Evolutionary conservation across 2,888 invertebrate genomes (phyloP).

Genomic region (Microplitis deprimator): DNA sequence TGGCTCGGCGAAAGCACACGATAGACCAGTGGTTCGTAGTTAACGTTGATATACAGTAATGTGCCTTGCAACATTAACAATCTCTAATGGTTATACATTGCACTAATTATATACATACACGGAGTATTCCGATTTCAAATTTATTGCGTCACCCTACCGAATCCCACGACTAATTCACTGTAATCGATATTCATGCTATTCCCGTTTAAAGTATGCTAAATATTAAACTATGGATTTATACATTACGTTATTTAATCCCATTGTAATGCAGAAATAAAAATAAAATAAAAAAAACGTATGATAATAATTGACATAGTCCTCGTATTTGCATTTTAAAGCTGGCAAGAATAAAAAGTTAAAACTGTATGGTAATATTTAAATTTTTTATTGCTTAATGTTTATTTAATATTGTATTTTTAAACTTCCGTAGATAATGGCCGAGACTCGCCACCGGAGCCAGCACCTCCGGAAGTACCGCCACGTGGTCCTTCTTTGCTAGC

Average conservation of each 20-base stretch:
- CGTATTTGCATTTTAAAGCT: too few relatives aligned
- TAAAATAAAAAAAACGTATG: too few relatives aligned
- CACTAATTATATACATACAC: slow-evolving; percentile 56
- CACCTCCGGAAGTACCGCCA: slow-evolving; percentile 90
- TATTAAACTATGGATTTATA: not conserved
- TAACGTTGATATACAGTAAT: slow-evolving; percentile 67
- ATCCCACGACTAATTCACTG: slow-evolving; percentile 21
- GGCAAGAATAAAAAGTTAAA: too few relatives aligned
- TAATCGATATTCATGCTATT: slow-evolving; percentile 22
- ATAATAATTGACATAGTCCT: too few relatives aligned
- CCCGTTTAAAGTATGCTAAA: slow-evolving; percentile 8
- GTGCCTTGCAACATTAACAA: slow-evolving; percentile 63
- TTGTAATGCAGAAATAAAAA: too few relatives aligned
- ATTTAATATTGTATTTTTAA: not conserved
- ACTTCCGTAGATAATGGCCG: slow-evolving; percentile 74
- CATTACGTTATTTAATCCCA: not conserved
- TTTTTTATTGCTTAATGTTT: not conserved
- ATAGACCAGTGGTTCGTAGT: slow-evolving; percentile 57
- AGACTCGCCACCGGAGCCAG: slow-evolving; percentile 88
- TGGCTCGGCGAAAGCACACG: slow-evolving; percentile 58
- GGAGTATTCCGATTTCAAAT: slow-evolving; percentile 49
- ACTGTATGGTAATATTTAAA: not conserved
- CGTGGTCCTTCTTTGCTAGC: slow-evolving; percentile 84
- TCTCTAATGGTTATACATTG: slow-evolving; percentile 64
- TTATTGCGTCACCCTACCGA: slow-evolving; percentile 49